phyloP scores from a whole-genome alignment of 2,113 vertebrate genomes.

The Festucalex cinctus region DNA sequence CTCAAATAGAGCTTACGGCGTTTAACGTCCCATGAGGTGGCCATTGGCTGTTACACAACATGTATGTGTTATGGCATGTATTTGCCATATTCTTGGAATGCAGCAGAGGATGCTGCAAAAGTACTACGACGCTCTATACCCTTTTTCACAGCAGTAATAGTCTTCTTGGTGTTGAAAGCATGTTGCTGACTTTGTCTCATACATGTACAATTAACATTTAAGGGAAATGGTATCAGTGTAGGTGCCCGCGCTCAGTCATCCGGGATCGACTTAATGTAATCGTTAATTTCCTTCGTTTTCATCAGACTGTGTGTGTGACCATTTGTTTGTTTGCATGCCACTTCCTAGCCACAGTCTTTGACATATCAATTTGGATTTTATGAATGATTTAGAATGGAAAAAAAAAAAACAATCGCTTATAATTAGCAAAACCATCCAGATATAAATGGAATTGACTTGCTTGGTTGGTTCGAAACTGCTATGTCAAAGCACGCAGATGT shows the following conservation, averaged over 20 bases:
- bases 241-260: no score
- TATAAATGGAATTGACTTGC: background rate
- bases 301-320: background rate
- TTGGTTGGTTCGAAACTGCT: background rate
- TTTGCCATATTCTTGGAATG: slow-evolving; percentile 20
- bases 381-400: background rate
- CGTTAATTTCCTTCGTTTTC: background rate
- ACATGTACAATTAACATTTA: no score
- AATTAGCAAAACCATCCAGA: background rate
- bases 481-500: background rate
- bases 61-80: slow-evolving; percentile 5
- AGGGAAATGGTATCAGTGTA: no score
- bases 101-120: slow-evolving; percentile 17
- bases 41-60: slow-evolving; percentile 17
- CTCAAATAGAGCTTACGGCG: slow-evolving; percentile 29
- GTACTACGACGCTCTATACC: background rate
- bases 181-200: no score
- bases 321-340: background rate
- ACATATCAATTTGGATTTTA: background rate
- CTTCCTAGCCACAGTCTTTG: background rate
- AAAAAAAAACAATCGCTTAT: background rate
- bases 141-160: no score
- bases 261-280: background rate
- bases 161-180: no score
- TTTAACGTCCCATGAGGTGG: slow-evolving; percentile 39